phyloP scores from a whole-genome alignment of 2,113 vertebrate genomes.

The Oncorhynchus keta region DNA sequence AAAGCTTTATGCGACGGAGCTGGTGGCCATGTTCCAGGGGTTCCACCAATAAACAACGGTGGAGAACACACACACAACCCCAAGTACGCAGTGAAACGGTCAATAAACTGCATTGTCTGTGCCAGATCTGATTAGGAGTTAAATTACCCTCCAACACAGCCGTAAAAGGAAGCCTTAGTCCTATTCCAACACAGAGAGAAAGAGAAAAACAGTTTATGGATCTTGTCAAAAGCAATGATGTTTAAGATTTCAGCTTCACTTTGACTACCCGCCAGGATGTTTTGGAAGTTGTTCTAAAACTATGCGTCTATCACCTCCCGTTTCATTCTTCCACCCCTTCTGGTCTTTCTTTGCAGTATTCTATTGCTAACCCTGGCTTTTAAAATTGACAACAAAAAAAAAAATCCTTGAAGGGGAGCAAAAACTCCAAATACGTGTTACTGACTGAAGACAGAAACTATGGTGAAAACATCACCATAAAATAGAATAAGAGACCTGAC shows the following conservation, averaged over 20 bases:
- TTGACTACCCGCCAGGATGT: slow-evolving; percentile 69
- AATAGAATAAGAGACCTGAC: not conserved
- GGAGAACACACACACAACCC: slow-evolving; percentile 21
- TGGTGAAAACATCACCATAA: not conserved
- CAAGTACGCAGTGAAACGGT: slow-evolving; percentile 29
- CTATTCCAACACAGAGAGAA: slow-evolving; percentile 36
- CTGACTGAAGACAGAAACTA: not conserved
- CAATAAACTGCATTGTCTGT: slow-evolving; percentile 13
- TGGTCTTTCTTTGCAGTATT: too few relatives aligned
- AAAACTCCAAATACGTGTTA: too few relatives aligned
- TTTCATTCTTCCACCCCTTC: not conserved
- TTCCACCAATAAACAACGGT: slow-evolving; percentile 15
- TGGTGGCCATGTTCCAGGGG: not conserved
- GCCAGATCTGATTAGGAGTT: slow-evolving; percentile 29
- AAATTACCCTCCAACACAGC: too few relatives aligned
- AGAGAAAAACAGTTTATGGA: slow-evolving; percentile 38
- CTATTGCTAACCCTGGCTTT: too few relatives aligned
- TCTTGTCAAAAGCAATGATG: slow-evolving; percentile 51
- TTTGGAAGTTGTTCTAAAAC: slow-evolving; percentile 63
- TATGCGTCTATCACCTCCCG: not conserved
- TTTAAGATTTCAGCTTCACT: slow-evolving; percentile 52
- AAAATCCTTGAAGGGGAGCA: too few relatives aligned
- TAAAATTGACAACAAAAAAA: too few relatives aligned
- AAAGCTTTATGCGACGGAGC: not conserved
- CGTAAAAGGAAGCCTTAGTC: slow-evolving; percentile 26